Conservation (phyloP, 2,797 vertebrate genomes). For the Mionectes olivaceus region DNA sequence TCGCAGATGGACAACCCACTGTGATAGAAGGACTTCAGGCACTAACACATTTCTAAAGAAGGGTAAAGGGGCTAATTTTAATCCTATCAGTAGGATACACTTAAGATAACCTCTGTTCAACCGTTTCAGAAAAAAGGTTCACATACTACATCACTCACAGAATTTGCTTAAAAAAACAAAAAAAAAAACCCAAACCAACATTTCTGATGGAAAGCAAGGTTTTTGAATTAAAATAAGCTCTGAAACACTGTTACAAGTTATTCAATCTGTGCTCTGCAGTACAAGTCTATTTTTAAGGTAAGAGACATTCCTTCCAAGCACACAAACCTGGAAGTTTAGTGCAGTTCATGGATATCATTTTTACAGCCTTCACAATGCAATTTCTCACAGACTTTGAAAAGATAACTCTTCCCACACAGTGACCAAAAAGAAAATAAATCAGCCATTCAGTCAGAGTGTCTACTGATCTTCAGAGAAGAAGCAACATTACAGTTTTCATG, state of each 20-base stretch:
- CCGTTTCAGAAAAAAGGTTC: not conserved
- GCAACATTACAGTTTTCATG: not conserved
- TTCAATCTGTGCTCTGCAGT: slow-evolving; percentile 54
- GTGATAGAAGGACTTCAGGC: not conserved
- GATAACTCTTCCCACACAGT: not conserved
- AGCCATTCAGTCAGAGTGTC: not conserved
- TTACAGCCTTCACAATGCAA: slow-evolving; percentile 1
- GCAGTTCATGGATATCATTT: not conserved
- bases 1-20: not conserved
- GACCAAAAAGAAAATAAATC: not conserved
- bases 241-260: slow-evolving; percentile 21
- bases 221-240: slow-evolving; percentile 53
- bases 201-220: slow-evolving; percentile 3
- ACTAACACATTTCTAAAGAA: not conserved
- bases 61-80: not conserved
- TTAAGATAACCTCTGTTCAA: not conserved
- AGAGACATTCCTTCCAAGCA: slow-evolving; percentile 13
- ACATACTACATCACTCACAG: not conserved
- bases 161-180: slow-evolving; percentile 1
- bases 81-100: not conserved
- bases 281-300: slow-evolving; percentile 57
- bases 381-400: not conserved
- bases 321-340: slow-evolving; percentile 9
- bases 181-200: not conserved
- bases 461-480: not conserved